Evolutionary conservation across 2,888 invertebrate species (phyloP), one percentile per base, ranked within the genome.

Genomic region (Apodemia mormo): DNA sequence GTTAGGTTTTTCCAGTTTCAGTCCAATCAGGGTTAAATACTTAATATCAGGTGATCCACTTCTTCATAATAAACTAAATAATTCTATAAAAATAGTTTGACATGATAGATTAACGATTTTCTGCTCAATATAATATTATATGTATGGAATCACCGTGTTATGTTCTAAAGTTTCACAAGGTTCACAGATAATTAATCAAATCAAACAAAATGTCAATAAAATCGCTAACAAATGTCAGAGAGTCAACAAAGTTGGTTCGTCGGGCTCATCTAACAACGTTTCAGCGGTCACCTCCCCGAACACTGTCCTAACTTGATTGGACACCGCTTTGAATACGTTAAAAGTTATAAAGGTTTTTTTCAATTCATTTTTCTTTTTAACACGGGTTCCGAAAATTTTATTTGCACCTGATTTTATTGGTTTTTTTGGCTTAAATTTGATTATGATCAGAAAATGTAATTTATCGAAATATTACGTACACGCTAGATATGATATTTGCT

Each of bases 281-380:
- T 12, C 33, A 29, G 61, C 12, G 61, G 61, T 61, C 61, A 61
- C 56, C 52, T 22, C 12, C 29, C 61, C 14, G 6, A 61, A 61
- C 61, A 61, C 33, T 61, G 61, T 33, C 33, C 61, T 61, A 61
- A 33, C 58, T 58, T 30, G 61, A 61, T 61, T 61, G 61, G 61
- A 61, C 61, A 49, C 6, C 61, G 14, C 61, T 30, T 33, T 61
- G 61, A 61, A 56, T 56, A 29, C 56, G 56, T 10, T 56, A 56
- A 22, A 61, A 61, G 61, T 61, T 61, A 6, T 9, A 61, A 61
- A 30, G 61, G 30, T 61, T 61, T 61, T 37, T 61, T 30, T 61
- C 61, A 61, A 61, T 61, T 61, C 61, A 33, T 61, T 61, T 61
- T 61, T 30, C 30, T 7, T 61, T 61, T 33, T 61, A 61, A 61